Base-by-base conservation (phyloP, 2,113 vertebrate species). In the Rhynchopsitta pachyrhyncha region DNA sequence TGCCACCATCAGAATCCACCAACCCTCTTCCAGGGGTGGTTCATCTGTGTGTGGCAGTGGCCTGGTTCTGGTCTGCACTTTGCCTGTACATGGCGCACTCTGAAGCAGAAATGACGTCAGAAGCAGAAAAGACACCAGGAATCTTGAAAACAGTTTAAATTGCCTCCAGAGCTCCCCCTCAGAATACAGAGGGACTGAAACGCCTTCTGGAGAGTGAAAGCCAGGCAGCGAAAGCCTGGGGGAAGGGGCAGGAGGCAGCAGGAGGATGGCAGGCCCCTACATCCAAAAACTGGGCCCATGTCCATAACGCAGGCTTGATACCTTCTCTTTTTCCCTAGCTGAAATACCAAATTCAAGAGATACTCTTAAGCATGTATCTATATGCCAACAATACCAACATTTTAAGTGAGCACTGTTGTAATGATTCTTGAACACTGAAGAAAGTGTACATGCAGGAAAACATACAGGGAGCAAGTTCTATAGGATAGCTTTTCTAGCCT, bases 11-110 rank as follows among this genome's bases (percentile, higher is more conserved):
- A 17, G 16, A 31, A 2, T 17, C 17, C 25, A 44, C 47, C 42
- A 76, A 7, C 33, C 8, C 31, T 37, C n/a, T 83, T 62, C 67
- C 14, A 60, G 1, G 1, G 2, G 1, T 16, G 17, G 44, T 27
- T 64, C 11, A 60, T 57, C 19, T 8, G 0, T 0, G 0, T 0
- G 0, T 4, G 25, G 44, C 20, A 3, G 17, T 6, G 29, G 73
- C 62, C 82, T 50, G 20, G 57, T 79, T 46, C 59, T 83, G 7
- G 5, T 82, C 88, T 67, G 13, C 14, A 16, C 22, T 94, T 95
- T 77, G 22, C 14, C 53, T 82, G 28, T 9, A n/a, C 4, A 2
- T 87, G 53, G 50, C 67, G 66, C 9, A 17, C 75, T 39, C 91
- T 88, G 87, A 93, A 96, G 80, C 10, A 67, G 35, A 92, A 95